Conservation (phyloP, 1,140 invertebrate species). For the Drosophila cardini region DNA sequence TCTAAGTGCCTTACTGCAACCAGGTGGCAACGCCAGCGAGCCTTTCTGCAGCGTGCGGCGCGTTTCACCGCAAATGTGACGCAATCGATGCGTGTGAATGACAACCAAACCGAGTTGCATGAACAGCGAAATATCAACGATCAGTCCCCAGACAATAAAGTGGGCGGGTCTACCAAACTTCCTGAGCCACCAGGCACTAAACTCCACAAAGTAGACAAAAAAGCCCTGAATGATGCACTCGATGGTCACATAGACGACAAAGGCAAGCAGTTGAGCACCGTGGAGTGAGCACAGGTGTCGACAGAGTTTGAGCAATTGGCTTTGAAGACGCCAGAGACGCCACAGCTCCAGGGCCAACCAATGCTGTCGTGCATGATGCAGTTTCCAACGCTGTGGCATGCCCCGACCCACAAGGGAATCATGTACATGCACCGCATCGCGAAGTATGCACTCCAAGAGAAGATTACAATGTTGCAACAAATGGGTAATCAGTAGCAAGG, state of each 20-base stretch:
- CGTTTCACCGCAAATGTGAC: neutral
- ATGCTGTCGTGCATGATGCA: conserved; percentile 43
- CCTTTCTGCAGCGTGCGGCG: conserved; percentile 7
- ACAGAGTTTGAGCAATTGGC: conserved; percentile 40
- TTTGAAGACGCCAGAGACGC: conserved; percentile 46
- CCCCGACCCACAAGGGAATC: neutral
- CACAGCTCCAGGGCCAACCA: conserved; percentile 61
- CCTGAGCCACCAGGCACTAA: conserved; percentile 50
- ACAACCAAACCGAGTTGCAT: conserved; percentile 51
- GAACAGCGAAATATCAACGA: conserved; percentile 26
- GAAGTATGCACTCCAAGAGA: conserved; percentile 39
- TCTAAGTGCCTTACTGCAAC: conserved; percentile 30
- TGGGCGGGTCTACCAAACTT: neutral
- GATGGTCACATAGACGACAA: conserved; percentile 40
- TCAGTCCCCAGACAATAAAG: conserved; percentile 13
- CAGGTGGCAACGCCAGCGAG: conserved; percentile 13
- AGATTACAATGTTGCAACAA: conserved; percentile 56
- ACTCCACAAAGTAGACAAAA: conserved; percentile 55
- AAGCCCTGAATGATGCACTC: conserved; percentile 58
- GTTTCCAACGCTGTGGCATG: neutral
- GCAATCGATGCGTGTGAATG: conserved; percentile 36
- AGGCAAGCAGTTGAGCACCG: conserved; percentile 48
- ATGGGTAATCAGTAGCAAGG: conserved; percentile 51
- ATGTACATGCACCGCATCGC: conserved; percentile 33
- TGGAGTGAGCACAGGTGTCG: conserved; percentile 33